A percentile compares a stretch with the other conserved stretches of the same genome.
Conservation (phyloP, 2,888 invertebrate species). For the Tubiluchus corallicola region DNA sequence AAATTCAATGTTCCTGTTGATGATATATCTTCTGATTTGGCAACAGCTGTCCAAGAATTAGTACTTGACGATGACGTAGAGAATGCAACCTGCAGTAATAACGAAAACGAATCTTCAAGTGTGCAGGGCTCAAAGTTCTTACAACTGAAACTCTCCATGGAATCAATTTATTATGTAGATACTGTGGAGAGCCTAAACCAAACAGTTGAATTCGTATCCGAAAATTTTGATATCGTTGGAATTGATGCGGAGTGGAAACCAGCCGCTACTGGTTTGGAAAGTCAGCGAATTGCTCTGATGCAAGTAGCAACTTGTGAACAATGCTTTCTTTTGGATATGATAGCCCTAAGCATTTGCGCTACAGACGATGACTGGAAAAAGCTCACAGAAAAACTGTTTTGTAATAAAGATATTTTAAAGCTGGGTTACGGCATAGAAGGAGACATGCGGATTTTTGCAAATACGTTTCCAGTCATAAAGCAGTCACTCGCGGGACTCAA, state of each 20-base stretch:
- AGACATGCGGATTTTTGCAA: too few species aligned
- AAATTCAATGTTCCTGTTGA: too few species aligned
- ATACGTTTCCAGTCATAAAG: too few species aligned
- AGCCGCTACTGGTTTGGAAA: too few species aligned
- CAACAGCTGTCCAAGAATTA: too few species aligned
- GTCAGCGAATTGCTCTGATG: constrained; percentile 9
- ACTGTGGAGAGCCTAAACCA: neutral
- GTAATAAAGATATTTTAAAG: constrained; percentile 6
- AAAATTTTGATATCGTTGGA: neutral
- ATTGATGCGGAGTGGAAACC: neutral
- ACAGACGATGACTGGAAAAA: neutral
- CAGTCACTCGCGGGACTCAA: too few species aligned
- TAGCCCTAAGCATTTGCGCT: neutral
- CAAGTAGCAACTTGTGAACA: constrained; percentile 5
- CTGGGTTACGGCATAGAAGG: too few species aligned
- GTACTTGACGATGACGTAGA: too few species aligned
- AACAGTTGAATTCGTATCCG: neutral
- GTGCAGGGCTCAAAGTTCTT: neutral
- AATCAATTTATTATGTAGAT: neutral
- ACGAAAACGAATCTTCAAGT: too few species aligned
- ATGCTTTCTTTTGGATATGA: constrained; percentile 8
- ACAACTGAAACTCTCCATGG: neutral
- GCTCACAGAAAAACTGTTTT: constrained; percentile 8
- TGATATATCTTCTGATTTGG: too few species aligned
- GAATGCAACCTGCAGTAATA: too few species aligned